Conservation (phyloP, 2,888 invertebrate species). For the Dryocosmus kuriphilus region DNA sequence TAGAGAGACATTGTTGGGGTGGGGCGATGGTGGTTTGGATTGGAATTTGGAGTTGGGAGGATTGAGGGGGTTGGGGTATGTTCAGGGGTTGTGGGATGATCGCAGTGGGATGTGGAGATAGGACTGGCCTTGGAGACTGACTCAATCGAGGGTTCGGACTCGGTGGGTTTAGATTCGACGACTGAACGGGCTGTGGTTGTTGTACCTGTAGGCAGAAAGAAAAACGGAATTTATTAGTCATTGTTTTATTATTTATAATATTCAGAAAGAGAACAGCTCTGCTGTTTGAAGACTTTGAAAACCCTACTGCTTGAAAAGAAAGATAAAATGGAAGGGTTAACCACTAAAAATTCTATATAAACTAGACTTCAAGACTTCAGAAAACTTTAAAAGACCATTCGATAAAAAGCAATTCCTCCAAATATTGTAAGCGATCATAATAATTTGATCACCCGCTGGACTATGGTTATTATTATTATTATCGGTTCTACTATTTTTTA, state of each 20-base stretch:
- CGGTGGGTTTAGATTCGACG: constrained; percentile 66
- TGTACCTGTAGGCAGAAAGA: neutral
- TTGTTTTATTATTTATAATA: too few relatives aligned
- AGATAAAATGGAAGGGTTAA: too few relatives aligned
- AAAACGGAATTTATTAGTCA: neutral
- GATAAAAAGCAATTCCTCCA: too few relatives aligned
- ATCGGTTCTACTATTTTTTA: too few relatives aligned
- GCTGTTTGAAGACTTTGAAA: too few relatives aligned
- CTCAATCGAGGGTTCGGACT: constrained; percentile 71
- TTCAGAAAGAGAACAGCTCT: neutral
- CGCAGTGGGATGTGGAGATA: constrained; percentile 68
- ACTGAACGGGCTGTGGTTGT: constrained; percentile 43
- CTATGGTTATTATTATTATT: too few relatives aligned
- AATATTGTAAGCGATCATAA: too few relatives aligned
- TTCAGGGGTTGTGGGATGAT: constrained; percentile 72
- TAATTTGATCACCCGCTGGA: too few relatives aligned
- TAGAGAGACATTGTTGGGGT: constrained; percentile 58
- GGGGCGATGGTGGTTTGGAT: constrained; percentile 63
- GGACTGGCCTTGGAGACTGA: constrained; percentile 72
- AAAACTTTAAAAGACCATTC: too few relatives aligned
- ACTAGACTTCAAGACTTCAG: too few relatives aligned
- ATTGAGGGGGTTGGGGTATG: constrained; percentile 74
- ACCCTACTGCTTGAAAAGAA: too few relatives aligned
- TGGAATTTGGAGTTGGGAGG: constrained; percentile 65
- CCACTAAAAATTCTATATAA: too few relatives aligned